Base-by-base conservation (phyloP, 2,888 invertebrate genomes). In the Tribolium freemani region DNA sequence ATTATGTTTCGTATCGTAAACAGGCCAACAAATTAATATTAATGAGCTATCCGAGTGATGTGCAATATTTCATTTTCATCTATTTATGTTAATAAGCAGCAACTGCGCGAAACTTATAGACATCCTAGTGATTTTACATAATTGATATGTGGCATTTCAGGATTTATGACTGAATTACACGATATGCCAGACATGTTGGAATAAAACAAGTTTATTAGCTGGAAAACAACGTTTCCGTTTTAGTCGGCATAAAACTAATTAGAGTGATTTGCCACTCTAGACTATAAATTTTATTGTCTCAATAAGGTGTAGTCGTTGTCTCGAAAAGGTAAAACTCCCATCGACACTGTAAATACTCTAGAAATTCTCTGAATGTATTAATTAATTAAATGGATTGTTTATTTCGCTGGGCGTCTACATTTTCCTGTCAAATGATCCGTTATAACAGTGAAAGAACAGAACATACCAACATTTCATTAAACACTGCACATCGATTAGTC, bases 221-320 rank as follows among this genome's bases (percentile, higher is more conserved):
- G 77, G 78, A 79, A 78, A 78, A 78, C 75, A 73, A 76, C 77
- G 75, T 77, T 78, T 75, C 79, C 77, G 77, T 77, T 79, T 76
- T 73, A 73, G 77, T 77, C 75, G 57, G 72, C 73, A 64, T 69
- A 69, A 76, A 79, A 79, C 78, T 82, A 81, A 82, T 81, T 82
- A 81, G 81, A 80, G 80, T 81, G 82, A 82, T 82, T 83, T 82
- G 82, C 82, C 81, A 81, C 80, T 78, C 79, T 77, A 76, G 79
- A 77, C 80, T 71, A 82, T 83, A 81, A 83, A 83, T 83, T 81
- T 81, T 78, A 78, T 80, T 77, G 75, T 72, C 77, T 76, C 76
- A 77, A 79, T 76, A 81, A 80, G 78, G 80, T 78, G 76, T 75
- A 77, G 76, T 72, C 67, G 67, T 51, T 61, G 70, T 73, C 75